These are phyloP conservation scores for Manis javanica DNA, from an alignment of 2,797 vertebrate species.

Conservation along the genomic window DNA sequence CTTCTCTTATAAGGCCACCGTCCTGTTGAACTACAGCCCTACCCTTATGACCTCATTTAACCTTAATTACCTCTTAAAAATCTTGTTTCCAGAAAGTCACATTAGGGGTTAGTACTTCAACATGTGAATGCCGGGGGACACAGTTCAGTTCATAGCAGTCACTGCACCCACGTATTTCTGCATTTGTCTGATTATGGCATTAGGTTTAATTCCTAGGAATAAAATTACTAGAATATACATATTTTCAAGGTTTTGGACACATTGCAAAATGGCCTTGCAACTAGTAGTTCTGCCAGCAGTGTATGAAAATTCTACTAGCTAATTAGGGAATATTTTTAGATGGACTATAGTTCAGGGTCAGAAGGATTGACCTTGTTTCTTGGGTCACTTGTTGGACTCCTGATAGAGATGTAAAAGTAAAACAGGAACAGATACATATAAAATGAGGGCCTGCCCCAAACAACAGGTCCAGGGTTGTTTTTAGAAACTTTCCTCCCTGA, in stretches of 20 bases:
- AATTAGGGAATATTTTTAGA: not conserved
- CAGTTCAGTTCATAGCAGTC: not conserved
- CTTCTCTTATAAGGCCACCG: not conserved
- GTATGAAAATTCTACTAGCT: not conserved
- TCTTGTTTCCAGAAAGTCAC: not conserved
- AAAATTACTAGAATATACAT: not conserved
- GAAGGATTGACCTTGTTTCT: not conserved
- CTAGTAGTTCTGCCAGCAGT: not conserved
- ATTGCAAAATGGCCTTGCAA: not conserved
- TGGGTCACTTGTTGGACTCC: not conserved
- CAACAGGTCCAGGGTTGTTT: not conserved
- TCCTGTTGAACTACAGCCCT: not conserved
- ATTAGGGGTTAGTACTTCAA: not conserved
- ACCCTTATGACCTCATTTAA: not conserved
- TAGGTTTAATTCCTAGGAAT: not conserved
- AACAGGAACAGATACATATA: conserved; percentile 12
- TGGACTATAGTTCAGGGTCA: not conserved
- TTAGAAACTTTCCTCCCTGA: not conserved
- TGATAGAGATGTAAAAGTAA: not conserved
- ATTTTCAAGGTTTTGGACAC: not conserved
- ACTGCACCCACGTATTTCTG: not conserved
- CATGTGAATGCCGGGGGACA: not conserved
- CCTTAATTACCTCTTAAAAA: not conserved
- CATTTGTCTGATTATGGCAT: not conserved
- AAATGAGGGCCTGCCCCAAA: not conserved